Percentiles rank a stretch among this genome's conserved stretches.
Conservation (phyloP, 2,113 vertebrate genomes). For the Apteryx mantelli region DNA sequence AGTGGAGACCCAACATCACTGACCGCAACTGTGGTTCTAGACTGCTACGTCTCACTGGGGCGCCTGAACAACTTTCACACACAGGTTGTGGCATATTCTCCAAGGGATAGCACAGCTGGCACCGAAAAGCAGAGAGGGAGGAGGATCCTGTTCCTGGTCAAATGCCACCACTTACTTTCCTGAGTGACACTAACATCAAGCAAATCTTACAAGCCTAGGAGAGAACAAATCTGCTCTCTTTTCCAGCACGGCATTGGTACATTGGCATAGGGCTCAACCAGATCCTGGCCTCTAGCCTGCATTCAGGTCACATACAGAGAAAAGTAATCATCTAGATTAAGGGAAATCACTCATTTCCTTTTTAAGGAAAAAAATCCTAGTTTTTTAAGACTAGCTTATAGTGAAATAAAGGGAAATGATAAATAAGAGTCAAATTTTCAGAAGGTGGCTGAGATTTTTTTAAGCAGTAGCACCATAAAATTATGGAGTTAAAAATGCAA, state of each 20-base stretch:
- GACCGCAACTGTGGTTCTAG: rapidly evolving
- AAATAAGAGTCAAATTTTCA: background rate
- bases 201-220: background rate
- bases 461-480: background rate
- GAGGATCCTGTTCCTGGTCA: background rate
- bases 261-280: background rate
- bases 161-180: background rate
- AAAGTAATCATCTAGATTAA: background rate
- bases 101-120: background rate
- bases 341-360: background rate
- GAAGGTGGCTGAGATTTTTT: background rate
- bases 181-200: background rate
- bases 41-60: too few relatives aligned
- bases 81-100: background rate
- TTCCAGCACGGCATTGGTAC: rapidly evolving
- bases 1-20: background rate
- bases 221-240: too few relatives aligned
- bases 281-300: background rate
- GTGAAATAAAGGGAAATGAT: background rate
- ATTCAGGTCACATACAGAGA: background rate
- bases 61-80: rapidly evolving
- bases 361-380: background rate
- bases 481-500: background rate
- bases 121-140: background rate
- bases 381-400: background rate